phyloP scores from a whole-genome alignment of 2,797 vertebrate genomes.

The Mastacembelus armatus region DNA sequence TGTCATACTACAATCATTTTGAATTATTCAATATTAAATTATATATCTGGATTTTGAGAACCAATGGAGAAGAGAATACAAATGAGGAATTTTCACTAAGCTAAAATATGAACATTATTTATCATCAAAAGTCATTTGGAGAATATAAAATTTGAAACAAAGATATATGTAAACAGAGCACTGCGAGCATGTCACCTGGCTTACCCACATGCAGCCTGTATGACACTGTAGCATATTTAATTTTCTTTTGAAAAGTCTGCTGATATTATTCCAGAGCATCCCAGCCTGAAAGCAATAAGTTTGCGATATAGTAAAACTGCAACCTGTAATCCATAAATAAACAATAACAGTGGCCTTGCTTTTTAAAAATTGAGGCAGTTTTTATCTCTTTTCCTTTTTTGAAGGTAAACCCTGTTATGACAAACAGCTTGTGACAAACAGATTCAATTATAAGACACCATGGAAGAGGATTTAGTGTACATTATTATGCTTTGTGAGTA shows the following conservation, averaged over 20 bases:
- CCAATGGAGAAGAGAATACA: background rate
- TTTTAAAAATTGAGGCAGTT: constrained; percentile 43
- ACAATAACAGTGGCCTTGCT: constrained; percentile 51
- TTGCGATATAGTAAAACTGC: constrained; percentile 57
- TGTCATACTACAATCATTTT: background rate
- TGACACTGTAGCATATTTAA: constrained; percentile 38
- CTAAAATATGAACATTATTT: background rate
- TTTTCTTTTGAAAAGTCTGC: constrained; percentile 58
- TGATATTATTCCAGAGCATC: constrained; percentile 57
- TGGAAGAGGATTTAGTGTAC: constrained; percentile 31
- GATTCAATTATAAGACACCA: constrained; percentile 24
- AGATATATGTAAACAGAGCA: background rate
- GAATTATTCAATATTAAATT: background rate
- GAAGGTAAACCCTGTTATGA: constrained; percentile 35
- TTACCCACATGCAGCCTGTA: constrained; percentile 16
- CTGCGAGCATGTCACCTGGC: background rate
- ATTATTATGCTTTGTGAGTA: constrained; percentile 34
- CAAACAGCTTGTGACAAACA: constrained; percentile 47
- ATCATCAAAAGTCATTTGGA: background rate
- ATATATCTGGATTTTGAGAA: background rate
- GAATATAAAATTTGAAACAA: background rate
- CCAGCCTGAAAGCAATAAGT: constrained; percentile 65
- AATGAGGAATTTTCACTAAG: background rate
- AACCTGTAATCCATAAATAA: constrained; percentile 64
- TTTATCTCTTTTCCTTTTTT: background rate